These are phyloP conservation scores for Neoscelio sp. DNA, from an alignment of 2,888 invertebrate species.

Conservation along the genomic window DNA sequence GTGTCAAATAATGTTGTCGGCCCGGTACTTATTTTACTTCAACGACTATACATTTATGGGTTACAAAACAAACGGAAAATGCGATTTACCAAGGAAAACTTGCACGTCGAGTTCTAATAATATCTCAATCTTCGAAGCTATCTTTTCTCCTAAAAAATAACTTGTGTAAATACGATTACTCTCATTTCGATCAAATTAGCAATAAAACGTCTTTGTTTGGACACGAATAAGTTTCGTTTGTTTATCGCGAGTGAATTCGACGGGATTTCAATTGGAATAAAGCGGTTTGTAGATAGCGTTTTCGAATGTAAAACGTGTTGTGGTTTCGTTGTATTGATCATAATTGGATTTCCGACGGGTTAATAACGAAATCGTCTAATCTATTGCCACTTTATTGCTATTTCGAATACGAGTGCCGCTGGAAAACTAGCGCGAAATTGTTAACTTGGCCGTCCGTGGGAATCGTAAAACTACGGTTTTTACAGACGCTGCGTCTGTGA, in stretches of 20 bases:
- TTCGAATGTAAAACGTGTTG: constrained; percentile 41
- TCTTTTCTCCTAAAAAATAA: too few relatives aligned
- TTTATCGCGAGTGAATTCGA: not conserved
- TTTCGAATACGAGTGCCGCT: constrained; percentile 1
- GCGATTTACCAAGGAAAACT: too few relatives aligned
- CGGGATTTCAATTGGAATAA: constrained; percentile 33
- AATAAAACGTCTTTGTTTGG: too few relatives aligned
- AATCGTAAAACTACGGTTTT: constrained; percentile 43
- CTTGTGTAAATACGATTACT: too few relatives aligned
- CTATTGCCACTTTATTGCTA: constrained; percentile 29
- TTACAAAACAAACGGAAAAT: too few relatives aligned
- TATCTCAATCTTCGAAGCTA: too few relatives aligned
- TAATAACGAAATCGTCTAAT: constrained; percentile 40
- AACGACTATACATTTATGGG: too few relatives aligned
- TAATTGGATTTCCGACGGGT: constrained; percentile 38
- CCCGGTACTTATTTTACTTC: too few relatives aligned
- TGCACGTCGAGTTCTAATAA: too few relatives aligned
- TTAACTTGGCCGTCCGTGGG: constrained; percentile 14
- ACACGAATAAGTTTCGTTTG: too few relatives aligned
- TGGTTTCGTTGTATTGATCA: constrained; percentile 40
- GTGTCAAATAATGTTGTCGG: too few relatives aligned
- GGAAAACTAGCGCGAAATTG: constrained; percentile 38
- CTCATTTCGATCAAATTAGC: too few relatives aligned
- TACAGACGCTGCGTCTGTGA: constrained; percentile 4
- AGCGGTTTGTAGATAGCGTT: constrained; percentile 33